Conservation (phyloP, 2,113 vertebrate species). For the Pardalotus punctatus region DNA sequence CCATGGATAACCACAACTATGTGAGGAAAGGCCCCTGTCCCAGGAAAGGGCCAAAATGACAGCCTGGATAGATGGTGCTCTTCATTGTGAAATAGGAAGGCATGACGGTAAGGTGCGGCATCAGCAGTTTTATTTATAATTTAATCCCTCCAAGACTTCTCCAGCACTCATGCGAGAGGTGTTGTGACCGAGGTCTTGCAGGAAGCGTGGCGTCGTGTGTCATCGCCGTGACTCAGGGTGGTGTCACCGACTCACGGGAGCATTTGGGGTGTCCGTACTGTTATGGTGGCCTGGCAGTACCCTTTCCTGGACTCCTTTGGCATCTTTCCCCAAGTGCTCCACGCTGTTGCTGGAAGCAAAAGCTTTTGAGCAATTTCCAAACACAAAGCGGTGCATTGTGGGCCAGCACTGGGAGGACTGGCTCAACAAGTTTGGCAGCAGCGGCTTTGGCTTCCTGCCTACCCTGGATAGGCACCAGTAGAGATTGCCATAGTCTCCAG, state of each 20-base stretch:
- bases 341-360: slow-evolving; percentile 26
- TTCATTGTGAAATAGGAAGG: neutral
- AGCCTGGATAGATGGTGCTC: neutral
- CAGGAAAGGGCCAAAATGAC: neutral
- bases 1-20: rapidly evolving
- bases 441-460: slow-evolving; percentile 50
- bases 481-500: neutral
- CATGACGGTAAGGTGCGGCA: neutral
- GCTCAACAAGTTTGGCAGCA: slow-evolving; percentile 60
- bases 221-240: neutral
- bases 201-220: rapidly evolving
- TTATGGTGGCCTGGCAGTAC: neutral
- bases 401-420: slow-evolving; percentile 34
- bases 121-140: neutral
- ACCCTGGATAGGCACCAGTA: slow-evolving; percentile 28
- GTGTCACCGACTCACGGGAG: neutral
- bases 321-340: neutral
- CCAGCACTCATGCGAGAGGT: neutral
- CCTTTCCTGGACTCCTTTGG: neutral
- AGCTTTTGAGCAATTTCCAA: slow-evolving; percentile 41
- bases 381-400: slow-evolving; percentile 34
- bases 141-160: neutral
- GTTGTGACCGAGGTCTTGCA: neutral
- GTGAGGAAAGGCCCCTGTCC: neutral
- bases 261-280: neutral